phyloP scores from a whole-genome alignment of 2,888 invertebrate species.

The Platycheirus albimanus region DNA sequence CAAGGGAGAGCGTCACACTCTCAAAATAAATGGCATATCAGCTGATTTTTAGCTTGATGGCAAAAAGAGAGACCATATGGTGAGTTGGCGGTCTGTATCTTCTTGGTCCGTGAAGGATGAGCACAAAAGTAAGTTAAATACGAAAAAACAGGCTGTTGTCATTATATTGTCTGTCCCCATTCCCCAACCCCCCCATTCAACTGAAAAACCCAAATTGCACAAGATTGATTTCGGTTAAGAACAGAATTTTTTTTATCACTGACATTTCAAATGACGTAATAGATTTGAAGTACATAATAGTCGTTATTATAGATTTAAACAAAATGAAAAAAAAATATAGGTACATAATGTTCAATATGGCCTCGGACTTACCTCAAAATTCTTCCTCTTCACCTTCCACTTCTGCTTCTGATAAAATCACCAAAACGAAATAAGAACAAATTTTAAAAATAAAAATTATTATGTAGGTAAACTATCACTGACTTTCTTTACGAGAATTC shows the following conservation, averaged over 20 bases:
- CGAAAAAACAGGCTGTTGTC: background rate
- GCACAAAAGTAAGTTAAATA: background rate
- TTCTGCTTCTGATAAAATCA: background rate
- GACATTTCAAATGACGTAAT: slow-evolving; percentile 34
- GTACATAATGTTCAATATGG: too few species aligned
- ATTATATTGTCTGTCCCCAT: too few species aligned
- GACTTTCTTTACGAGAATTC: slow-evolving; percentile 32
- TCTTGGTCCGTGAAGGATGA: too few species aligned
- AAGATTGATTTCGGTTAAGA: too few species aligned
- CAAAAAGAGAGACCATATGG: too few species aligned
- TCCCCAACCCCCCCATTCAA: background rate
- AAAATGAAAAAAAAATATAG: background rate
- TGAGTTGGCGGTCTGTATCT: too few species aligned
- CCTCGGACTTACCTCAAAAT: slow-evolving; percentile 30
- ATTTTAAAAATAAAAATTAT: slow-evolving; percentile 28
- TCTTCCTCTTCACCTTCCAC: background rate
- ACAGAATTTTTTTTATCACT: background rate
- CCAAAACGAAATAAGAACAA: slow-evolving; percentile 15
- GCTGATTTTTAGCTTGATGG: too few species aligned
- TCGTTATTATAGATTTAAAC: too few species aligned
- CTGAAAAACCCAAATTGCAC: background rate
- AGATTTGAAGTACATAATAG: too few species aligned
- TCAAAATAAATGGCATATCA: too few species aligned
- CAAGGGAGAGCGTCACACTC: too few species aligned
- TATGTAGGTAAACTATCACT: slow-evolving; percentile 43